Evolutionary conservation across 2,888 invertebrate genomes (phyloP).

Genomic region (Hypselothyrea guttata): DNA sequence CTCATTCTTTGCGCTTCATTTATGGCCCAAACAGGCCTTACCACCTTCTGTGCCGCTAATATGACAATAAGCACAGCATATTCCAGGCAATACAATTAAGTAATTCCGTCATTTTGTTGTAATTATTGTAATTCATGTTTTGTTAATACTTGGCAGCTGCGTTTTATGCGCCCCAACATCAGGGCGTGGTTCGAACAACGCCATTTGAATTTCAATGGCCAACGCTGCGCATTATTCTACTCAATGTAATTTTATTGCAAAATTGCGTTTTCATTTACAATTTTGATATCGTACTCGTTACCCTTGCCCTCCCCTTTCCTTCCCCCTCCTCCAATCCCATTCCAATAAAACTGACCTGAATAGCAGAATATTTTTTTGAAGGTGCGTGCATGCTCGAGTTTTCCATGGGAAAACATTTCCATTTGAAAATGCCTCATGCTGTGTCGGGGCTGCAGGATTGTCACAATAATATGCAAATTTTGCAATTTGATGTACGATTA

Average conservation of each 20-base stretch:
- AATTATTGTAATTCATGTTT: slow-evolving; percentile 16
- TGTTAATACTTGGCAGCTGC: slow-evolving; percentile 8
- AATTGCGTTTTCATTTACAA: slow-evolving; percentile 67
- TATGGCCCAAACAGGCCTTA: slow-evolving; percentile 7
- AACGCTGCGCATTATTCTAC: slow-evolving; percentile 31
- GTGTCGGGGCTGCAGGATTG: slow-evolving; percentile 22
- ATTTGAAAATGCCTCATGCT: slow-evolving; percentile 24
- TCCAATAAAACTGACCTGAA: slow-evolving; percentile 27
- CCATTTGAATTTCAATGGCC: slow-evolving; percentile 14
- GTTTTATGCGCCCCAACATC: slow-evolving; percentile 20
- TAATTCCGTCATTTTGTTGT: slow-evolving; percentile 50
- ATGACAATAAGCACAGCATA: slow-evolving; percentile 39
- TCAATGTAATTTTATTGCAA: slow-evolving; percentile 70
- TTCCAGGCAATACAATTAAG: slow-evolving; percentile 51
- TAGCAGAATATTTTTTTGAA: slow-evolving; percentile 17
- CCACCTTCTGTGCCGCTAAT: slow-evolving; percentile 61
- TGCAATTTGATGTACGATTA: slow-evolving; percentile 41
- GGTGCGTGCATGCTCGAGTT: slow-evolving; percentile 26
- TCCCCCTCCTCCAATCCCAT: too few species aligned
- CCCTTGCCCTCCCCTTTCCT: slow-evolving; percentile 11
- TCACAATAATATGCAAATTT: slow-evolving; percentile 47
- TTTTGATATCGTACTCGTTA: slow-evolving; percentile 20
- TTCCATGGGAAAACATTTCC: not conserved
- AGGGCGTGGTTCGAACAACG: slow-evolving; percentile 25
- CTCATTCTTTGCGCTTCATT: slow-evolving; percentile 24